phyloP scores from a whole-genome alignment of 2,888 invertebrate genomes.

The Hermodice carunculata region DNA sequence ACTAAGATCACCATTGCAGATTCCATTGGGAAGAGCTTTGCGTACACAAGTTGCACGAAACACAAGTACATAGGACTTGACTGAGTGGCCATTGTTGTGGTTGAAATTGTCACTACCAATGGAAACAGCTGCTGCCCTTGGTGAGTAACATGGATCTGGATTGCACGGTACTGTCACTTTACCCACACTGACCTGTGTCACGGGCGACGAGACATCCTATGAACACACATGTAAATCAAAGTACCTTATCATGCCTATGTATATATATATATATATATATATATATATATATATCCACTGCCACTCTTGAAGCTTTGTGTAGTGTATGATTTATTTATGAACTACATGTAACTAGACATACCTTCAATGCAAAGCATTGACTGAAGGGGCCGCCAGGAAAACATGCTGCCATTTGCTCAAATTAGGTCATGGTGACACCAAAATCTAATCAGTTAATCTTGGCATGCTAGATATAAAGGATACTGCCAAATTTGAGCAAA shows the following conservation, averaged over 20 bases:
- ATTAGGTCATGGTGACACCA: no score
- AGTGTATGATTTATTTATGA: no score
- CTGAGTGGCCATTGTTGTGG: conserved; percentile 82
- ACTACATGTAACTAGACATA: no score
- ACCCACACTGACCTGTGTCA: conserved; percentile 58
- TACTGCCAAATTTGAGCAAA: no score
- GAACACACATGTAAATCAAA: not conserved
- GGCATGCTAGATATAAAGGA: no score
- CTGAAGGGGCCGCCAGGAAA: no score
- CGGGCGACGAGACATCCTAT: conserved; percentile 54
- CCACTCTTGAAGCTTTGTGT: no score
- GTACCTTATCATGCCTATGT: not conserved
- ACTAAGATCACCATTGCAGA: not conserved
- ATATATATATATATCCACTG: no score
- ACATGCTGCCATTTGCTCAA: no score
- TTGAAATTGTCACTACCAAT: conserved; percentile 89
- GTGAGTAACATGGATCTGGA: conserved; percentile 46
- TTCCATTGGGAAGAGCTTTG: not conserved
- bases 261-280: no score
- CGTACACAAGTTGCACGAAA: conserved; percentile 75
- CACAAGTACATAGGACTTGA: conserved; percentile 86
- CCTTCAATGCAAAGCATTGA: no score
- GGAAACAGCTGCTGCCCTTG: conserved; percentile 81
- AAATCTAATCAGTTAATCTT: no score
- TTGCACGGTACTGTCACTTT: conserved; percentile 64